Conservation (phyloP, 2,888 invertebrate species). For the Sinopyrophorus schimmeli region DNA sequence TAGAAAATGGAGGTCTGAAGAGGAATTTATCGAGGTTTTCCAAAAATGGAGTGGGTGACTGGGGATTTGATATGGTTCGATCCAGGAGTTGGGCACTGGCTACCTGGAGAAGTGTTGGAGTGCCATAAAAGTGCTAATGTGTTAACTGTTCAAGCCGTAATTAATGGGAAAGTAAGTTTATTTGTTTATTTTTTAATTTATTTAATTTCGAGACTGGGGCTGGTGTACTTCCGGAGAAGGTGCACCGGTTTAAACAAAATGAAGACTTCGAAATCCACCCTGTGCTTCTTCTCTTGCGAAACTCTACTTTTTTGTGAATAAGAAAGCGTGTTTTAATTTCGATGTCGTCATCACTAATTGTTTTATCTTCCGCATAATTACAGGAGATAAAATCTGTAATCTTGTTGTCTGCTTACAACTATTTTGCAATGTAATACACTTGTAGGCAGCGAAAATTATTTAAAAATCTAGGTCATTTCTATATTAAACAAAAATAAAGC, state of each 20-base stretch:
- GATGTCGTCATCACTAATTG: conserved; percentile 10
- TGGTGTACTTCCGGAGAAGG: not conserved
- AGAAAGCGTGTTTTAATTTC: conserved; percentile 7
- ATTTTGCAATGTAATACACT: conserved; percentile 4
- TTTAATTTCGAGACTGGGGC: too few species aligned
- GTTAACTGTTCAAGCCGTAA: conserved; percentile 84
- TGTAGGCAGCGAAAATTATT: conserved; percentile 5
- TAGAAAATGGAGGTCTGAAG: too few species aligned
- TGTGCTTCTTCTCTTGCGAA: too few species aligned
- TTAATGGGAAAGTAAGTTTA: conserved; percentile 77
- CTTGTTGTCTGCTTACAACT: conserved; percentile 5
- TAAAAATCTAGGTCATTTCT: conserved; percentile 3
- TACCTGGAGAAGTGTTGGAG: conserved; percentile 90
- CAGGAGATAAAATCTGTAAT: conserved; percentile 3
- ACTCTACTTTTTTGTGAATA: too few species aligned
- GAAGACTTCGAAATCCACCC: too few species aligned
- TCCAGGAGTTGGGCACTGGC: conserved; percentile 84
- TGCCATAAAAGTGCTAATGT: conserved; percentile 89
- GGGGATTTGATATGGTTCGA: conserved; percentile 96
- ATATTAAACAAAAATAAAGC: too few species aligned
- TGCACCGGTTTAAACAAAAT: too few species aligned
- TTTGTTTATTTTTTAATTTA: not conserved
- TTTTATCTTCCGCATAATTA: conserved; percentile 12
- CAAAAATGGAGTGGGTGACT: conserved; percentile 65
- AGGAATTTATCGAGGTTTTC: too few species aligned